phyloP scores from a whole-genome alignment of 2,113 vertebrate genomes.

The Colinus virginianus region DNA sequence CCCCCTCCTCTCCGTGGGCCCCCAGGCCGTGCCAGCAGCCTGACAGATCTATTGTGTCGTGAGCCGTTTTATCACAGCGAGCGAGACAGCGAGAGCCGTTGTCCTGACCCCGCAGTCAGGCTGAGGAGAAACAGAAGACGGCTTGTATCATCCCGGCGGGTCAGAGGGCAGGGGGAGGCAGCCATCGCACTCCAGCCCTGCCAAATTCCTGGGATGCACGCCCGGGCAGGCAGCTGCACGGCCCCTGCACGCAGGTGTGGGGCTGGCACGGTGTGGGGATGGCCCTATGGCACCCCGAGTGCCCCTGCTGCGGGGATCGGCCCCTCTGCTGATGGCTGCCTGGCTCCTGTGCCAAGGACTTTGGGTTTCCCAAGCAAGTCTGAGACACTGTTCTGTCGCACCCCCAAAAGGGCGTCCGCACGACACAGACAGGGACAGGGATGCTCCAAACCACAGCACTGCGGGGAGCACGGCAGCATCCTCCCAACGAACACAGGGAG shows the following conservation, averaged over 20 bases:
- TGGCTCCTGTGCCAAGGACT: too few species aligned
- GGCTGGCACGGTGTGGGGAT: background rate
- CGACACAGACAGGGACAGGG: background rate
- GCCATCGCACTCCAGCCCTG: constrained; percentile 67
- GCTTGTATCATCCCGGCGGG: constrained; percentile 80
- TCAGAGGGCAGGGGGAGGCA: constrained; percentile 83
- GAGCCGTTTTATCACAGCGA: constrained; percentile 62
- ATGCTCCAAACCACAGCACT: background rate
- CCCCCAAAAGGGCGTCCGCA: rapidly evolving
- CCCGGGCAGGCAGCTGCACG: constrained; percentile 79
- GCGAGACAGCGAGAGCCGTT: constrained; percentile 55
- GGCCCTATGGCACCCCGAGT: too few species aligned
- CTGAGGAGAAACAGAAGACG: constrained; percentile 86
- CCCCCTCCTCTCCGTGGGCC: background rate
- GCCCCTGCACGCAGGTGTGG: background rate
- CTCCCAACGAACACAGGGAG: background rate
- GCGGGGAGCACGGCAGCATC: background rate
- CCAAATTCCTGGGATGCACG: constrained; percentile 82
- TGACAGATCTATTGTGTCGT: constrained; percentile 71
- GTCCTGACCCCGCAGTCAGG: constrained; percentile 81
- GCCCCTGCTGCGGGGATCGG: background rate
- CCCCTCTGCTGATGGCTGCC: too few species aligned
- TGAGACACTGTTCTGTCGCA: rapidly evolving
- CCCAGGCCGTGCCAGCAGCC: constrained; percentile 33
- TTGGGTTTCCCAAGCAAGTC: background rate